Evolutionary conservation across 2,888 invertebrate genomes (phyloP), one percentile per base, ranked within the genome.

Genomic region (Pterostichus madidus): DNA sequence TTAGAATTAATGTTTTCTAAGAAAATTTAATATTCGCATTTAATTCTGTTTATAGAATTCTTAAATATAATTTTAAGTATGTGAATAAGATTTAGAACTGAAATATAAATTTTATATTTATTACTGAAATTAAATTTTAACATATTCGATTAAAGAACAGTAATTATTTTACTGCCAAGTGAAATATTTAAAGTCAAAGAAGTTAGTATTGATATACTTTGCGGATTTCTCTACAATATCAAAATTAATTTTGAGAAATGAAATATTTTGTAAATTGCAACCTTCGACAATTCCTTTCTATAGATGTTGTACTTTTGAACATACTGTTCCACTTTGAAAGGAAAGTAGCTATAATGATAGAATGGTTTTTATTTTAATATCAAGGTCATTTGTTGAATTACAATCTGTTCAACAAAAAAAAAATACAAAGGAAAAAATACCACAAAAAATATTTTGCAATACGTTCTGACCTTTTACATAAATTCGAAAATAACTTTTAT

Each of bases 331-430:
- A 81, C 75, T 81, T 81, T 17, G 59, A 81, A 75, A 75, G 44
- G 81, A 81, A 80, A 80, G 80, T 71, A 44, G 46, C 68, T 68
- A 68, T 80, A 80, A 80, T 46, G 75, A 59, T 81, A 81, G 75
- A 81, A 75, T 56, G 75, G 13, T 59, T 81, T 81, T 81, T 81
- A 75, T 81, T 81, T 80, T 81, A 81, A 81, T 81, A 81, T 75
- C 81, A 81, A 81, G 81, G 81, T 81, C 81, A 81, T 52, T 44
- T 39, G 56, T 75, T 75, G 56, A 61, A 56, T 81, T 71, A 73
- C 52, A 7, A 75, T 75, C 61, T 59, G 44, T 75, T 75, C 17
- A 73, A 73, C 73, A 80, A 80, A 80, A 79, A 76, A n/a, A 79
- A 79, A 13, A 32, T 49, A 68, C 35, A 32, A 35, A 49, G 44